phyloP scores from a whole-genome alignment of 2,113 vertebrate genomes.

The Dinomys branickii region DNA sequence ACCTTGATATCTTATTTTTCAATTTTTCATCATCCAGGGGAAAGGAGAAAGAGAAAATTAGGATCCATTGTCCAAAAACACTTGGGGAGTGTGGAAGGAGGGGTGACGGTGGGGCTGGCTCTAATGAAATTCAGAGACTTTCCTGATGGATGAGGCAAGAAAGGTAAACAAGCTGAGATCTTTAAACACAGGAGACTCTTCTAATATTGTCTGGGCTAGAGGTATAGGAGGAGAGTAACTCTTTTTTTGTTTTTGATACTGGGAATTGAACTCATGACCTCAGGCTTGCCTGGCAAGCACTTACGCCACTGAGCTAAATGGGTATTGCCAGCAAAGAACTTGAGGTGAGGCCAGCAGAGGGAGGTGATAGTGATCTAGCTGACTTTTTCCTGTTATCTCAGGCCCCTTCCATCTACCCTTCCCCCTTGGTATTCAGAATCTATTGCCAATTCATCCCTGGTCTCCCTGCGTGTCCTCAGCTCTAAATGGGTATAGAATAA shows the following conservation, averaged over 20 bases:
- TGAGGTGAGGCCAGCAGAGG: conserved; percentile 88
- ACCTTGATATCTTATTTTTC: neutral
- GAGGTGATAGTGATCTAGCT: neutral
- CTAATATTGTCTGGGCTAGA: neutral
- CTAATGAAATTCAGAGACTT: neutral
- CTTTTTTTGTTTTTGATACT: too few relatives aligned
- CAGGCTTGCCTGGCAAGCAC: too few relatives aligned
- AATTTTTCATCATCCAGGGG: neutral
- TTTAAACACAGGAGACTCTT: neutral
- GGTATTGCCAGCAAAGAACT: conserved; percentile 94
- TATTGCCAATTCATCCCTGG: neutral
- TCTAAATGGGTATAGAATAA: too few relatives aligned
- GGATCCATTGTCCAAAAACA: neutral
- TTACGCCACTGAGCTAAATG: too few relatives aligned
- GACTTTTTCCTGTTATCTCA: neutral
- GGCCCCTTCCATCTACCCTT: neutral
- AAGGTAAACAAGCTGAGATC: neutral
- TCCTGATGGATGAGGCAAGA: neutral
- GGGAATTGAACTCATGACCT: too few relatives aligned
- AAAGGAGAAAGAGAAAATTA: neutral
- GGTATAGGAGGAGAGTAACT: too few relatives aligned
- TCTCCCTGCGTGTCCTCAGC: neutral
- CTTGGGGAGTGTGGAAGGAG: neutral
- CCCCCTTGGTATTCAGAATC: neutral
- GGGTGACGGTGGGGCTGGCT: neutral